Evolutionary conservation across 1,140 invertebrate species (phyloP).

Genomic region (Trichonephila inaurata): DNA sequence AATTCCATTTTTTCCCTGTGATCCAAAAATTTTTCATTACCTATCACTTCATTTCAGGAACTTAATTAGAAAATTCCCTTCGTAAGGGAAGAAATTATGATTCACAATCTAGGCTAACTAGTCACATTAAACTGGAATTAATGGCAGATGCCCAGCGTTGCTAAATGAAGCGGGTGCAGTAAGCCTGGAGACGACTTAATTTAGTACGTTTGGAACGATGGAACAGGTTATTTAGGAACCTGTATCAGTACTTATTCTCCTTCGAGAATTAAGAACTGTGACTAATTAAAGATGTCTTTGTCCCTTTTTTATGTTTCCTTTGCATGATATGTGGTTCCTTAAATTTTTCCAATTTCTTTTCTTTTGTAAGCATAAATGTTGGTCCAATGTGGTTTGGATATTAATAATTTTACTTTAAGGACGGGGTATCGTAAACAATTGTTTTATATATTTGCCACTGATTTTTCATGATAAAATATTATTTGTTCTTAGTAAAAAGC

Average conservation of each 20-base stretch:
- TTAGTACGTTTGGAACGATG: conserved; percentile 37
- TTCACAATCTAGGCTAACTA: conserved; percentile 61
- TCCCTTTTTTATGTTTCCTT: neutral
- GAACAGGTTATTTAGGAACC: conserved; percentile 40
- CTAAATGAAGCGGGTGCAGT: conserved; percentile 43
- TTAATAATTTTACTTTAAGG: no score
- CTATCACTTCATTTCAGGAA: conserved; percentile 30
- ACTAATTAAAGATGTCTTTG: conserved; percentile 39
- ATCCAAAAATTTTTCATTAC: neutral
- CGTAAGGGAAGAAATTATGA: conserved; percentile 39
- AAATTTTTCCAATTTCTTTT: neutral
- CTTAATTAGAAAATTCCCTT: conserved; percentile 60
- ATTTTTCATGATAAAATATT: no score
- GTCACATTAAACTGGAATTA: conserved; percentile 64
- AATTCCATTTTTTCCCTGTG: neutral
- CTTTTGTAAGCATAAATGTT: neutral
- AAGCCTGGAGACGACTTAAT: conserved; percentile 52
- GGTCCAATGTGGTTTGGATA: no score
- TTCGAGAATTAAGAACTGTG: conserved; percentile 32
- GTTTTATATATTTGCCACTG: no score
- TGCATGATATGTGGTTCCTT: neutral
- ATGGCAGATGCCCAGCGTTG: conserved; percentile 33
- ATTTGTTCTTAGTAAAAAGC: no score
- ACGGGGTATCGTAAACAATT: no score
- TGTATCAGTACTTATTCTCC: neutral